Conservation (phyloP, 1,140 invertebrate species). For the Lordiphosa collinella region DNA sequence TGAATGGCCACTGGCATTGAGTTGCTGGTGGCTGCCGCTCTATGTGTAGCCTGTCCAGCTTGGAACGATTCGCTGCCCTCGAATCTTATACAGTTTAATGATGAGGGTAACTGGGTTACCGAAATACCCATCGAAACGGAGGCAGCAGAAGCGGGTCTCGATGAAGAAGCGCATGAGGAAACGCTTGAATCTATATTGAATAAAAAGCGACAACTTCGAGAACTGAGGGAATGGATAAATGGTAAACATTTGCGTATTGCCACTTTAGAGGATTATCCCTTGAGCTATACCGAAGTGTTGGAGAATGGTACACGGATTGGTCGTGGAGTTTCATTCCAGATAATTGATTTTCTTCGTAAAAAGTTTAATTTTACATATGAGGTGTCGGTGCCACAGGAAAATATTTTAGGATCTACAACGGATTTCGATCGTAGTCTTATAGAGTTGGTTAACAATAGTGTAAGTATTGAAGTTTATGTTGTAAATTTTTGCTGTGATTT, state of each 20-base stretch:
- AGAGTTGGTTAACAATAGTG: slow-evolving; percentile 77
- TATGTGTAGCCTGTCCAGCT: slow-evolving; percentile 53
- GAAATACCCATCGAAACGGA: slow-evolving; percentile 28
- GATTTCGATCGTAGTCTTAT: slow-evolving; percentile 82
- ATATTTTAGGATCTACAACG: slow-evolving; percentile 79
- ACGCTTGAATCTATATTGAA: slow-evolving; percentile 44
- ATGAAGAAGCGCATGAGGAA: slow-evolving; percentile 31
- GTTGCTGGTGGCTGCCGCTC: slow-evolving; percentile 58
- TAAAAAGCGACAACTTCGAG: slow-evolving; percentile 45
- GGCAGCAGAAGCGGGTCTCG: slow-evolving; percentile 13
- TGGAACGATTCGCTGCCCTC: slow-evolving; percentile 36
- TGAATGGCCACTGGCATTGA: slow-evolving; percentile 64
- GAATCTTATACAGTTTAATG: slow-evolving; percentile 32
- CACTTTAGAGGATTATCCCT: slow-evolving; percentile 82
- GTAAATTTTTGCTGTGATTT: no score
- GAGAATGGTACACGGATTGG: slow-evolving; percentile 82
- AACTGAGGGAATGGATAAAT: slow-evolving; percentile 60
- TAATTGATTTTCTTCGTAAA: slow-evolving; percentile 85
- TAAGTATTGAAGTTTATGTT: slow-evolving; percentile 22
- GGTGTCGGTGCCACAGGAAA: slow-evolving; percentile 82
- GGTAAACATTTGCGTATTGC: slow-evolving; percentile 66
- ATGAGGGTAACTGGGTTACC: slow-evolving; percentile 15
- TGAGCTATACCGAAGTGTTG: slow-evolving; percentile 81
- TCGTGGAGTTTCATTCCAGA: slow-evolving; percentile 85
- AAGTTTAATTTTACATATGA: slow-evolving; percentile 88